phyloP scores from a whole-genome alignment of 2,888 invertebrate species.

The Ennomos quercinarius region DNA sequence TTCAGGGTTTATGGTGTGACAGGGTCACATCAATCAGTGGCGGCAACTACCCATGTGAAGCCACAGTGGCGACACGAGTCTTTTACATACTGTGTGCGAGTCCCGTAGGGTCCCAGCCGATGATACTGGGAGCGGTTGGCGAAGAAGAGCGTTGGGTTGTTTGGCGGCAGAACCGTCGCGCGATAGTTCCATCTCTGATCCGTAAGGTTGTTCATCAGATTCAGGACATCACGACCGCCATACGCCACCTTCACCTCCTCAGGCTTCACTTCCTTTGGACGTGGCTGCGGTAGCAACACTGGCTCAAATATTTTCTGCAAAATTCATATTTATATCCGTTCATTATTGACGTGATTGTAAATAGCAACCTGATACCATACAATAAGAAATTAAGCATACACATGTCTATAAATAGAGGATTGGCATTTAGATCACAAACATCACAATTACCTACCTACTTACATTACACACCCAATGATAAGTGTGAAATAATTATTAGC shows the following conservation, averaged over 20 bases:
- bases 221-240: conserved; percentile 84
- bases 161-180: conserved; percentile 82
- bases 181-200: conserved; percentile 84
- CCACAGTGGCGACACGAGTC: conserved; percentile 81
- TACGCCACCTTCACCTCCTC: conserved; percentile 77
- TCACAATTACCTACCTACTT: too few species aligned
- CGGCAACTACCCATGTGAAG: conserved; percentile 80
- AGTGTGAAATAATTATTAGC: conserved; percentile 21
- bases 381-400: conserved; percentile 15
- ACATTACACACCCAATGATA: conserved; percentile 3
- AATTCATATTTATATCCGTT: conserved; percentile 10
- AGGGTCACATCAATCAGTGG: conserved; percentile 73
- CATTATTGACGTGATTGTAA: conserved; percentile 4
- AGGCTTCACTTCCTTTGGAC: conserved; percentile 68
- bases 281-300: conserved; percentile 75
- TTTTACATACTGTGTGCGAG: conserved; percentile 85
- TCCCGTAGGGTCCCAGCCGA: conserved; percentile 83
- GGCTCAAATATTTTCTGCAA: conserved; percentile 79
- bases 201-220: conserved; percentile 84
- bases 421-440: conserved; percentile 20
- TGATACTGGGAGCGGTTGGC: conserved; percentile 87
- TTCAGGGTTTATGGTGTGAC: conserved; percentile 63
- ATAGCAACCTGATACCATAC: conserved; percentile 3
- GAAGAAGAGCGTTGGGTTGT: conserved; percentile 85
- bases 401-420: conserved; percentile 10